Percentiles rank a stretch among this genome's conserved stretches.
phyloP scores from a whole-genome alignment of 2,113 vertebrate species.

The Paralichthys olivaceus region DNA sequence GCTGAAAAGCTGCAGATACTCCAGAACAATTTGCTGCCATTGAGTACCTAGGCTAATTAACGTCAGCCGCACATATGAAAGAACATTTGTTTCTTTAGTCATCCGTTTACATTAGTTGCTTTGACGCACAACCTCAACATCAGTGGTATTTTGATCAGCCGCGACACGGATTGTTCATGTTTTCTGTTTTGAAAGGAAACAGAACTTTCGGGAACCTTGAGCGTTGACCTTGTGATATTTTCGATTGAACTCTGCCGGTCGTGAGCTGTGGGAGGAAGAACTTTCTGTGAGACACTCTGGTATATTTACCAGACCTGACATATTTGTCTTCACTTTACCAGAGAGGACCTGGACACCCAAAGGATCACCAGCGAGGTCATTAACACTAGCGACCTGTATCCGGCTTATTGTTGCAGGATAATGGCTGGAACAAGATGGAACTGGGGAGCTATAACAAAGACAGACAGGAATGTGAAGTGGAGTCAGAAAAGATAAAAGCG shows the following conservation, averaged over 20 bases:
- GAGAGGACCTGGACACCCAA: conserved; percentile 24
- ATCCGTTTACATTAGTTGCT: conserved; percentile 58
- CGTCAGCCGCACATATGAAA: conserved; percentile 61
- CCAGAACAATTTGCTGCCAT: conserved; percentile 71
- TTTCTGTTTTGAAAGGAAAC: conserved; percentile 47
- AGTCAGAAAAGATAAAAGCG: conserved; percentile 34
- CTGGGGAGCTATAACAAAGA: conserved; percentile 43
- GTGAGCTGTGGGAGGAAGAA: background rate
- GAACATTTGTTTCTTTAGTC: conserved; percentile 61
- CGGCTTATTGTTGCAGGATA: conserved; percentile 48
- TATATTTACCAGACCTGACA: conserved; percentile 24
- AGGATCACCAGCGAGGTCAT: conserved; percentile 40
- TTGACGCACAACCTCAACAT: conserved; percentile 62
- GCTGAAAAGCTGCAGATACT: conserved; percentile 74
- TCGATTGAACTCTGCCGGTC: background rate
- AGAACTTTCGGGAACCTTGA: conserved; percentile 59
- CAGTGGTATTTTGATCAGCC: conserved; percentile 48
- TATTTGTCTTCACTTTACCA: conserved; percentile 41
- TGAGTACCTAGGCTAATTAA: conserved; percentile 74
- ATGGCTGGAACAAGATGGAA: conserved; percentile 35
- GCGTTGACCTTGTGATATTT: conserved; percentile 17
- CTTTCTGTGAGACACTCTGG: conserved; percentile 27
- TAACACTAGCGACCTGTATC: conserved; percentile 50
- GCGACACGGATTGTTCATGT: background rate
- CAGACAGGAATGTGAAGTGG: conserved; percentile 27